Conservation (phyloP, 2,113 vertebrate genomes). For the Haemorhous mexicanus region DNA sequence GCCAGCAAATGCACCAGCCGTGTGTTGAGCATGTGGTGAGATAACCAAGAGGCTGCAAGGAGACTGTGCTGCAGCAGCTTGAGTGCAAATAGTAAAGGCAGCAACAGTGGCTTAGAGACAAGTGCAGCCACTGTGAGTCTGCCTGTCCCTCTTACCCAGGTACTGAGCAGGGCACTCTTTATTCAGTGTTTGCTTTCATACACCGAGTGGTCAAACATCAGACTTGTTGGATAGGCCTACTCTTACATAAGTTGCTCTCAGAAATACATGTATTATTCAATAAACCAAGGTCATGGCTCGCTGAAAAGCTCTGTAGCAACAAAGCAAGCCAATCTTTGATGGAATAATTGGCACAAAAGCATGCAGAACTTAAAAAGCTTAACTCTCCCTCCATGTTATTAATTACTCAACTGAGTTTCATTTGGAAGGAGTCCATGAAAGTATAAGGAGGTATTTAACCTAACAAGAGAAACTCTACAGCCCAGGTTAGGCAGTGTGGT, state of each 20-base stretch:
- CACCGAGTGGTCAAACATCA: not conserved
- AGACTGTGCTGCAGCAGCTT: not conserved
- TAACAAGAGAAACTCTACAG: not conserved
- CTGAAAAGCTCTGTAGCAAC: not conserved
- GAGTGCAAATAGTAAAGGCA: not conserved
- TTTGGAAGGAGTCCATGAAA: not conserved
- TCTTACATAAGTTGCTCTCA: not conserved
- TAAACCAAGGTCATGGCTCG: not conserved
- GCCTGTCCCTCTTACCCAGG: not conserved
- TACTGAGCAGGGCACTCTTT: not conserved
- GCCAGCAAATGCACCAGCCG: not conserved
- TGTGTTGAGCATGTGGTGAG: rapidly evolving
- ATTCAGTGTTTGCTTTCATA: not conserved
- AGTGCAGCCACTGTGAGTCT: not conserved
- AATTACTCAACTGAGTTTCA: not conserved
- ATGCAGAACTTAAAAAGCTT: not conserved
- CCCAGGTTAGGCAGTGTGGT: not conserved
- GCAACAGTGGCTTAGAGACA: not conserved
- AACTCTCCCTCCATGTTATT: not conserved
- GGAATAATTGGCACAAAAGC: not conserved
- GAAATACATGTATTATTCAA: not conserved
- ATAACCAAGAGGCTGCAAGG: not conserved
- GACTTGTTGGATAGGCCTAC: not conserved
- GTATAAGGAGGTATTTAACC: not conserved
- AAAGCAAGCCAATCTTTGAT: not conserved